Evolutionary conservation across 2,113 vertebrate genomes (phyloP).

Genomic region (Oplegnathus fasciatus): DNA sequence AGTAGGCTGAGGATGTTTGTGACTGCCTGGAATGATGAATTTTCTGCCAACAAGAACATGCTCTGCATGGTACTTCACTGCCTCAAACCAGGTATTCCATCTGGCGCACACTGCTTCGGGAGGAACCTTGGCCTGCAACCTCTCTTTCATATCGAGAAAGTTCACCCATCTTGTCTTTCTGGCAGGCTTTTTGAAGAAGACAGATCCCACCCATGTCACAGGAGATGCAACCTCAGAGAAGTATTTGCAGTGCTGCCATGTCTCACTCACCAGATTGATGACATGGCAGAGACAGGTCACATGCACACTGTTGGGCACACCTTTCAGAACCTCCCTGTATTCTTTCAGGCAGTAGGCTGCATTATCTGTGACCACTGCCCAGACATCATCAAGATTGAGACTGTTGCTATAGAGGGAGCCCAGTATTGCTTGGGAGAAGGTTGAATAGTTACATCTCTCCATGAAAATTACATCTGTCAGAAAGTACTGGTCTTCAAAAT

Average conservation of each 20-base stretch:
- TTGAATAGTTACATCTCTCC: too few species aligned
- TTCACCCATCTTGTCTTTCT: background rate
- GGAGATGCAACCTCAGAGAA: background rate
- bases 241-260: background rate
- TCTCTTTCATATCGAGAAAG: too few species aligned
- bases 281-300: background rate
- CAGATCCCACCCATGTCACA: background rate
- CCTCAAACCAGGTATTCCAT: background rate
- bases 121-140: background rate
- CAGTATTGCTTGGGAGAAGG: too few species aligned
- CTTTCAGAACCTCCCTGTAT: background rate
- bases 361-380: too few species aligned
- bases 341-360: background rate
- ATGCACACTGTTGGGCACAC: background rate
- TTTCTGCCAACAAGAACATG: background rate
- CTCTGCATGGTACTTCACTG: background rate
- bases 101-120: background rate
- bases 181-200: background rate
- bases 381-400: background rate
- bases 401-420: too few species aligned
- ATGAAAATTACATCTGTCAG: too few species aligned
- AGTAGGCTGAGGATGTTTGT: background rate
- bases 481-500: too few species aligned
- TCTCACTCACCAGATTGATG: background rate
- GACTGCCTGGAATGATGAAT: background rate